Conservation (phyloP, 2,888 invertebrate genomes). For the Gortyna flavago region DNA sequence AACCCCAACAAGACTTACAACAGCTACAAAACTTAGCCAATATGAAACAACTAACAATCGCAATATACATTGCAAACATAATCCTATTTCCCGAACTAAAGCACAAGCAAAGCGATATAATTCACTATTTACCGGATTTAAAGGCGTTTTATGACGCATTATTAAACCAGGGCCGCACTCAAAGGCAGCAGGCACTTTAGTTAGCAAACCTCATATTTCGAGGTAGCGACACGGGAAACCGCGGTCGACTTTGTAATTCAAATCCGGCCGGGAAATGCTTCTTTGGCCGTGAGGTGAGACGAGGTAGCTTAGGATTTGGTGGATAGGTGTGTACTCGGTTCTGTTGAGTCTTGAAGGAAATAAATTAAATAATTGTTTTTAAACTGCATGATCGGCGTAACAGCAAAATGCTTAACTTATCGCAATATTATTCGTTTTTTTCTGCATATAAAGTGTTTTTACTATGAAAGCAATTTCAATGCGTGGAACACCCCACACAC, state of each 20-base stretch:
- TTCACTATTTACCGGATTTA: conserved; percentile 57
- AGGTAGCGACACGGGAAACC: conserved; percentile 76
- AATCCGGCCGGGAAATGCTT: conserved; percentile 74
- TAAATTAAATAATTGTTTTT: neutral
- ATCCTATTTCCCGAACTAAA: conserved; percentile 42
- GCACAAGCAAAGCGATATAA: conserved; percentile 36
- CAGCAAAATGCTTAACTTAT: neutral
- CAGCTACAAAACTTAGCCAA: conserved; percentile 13
- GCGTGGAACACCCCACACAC: no score
- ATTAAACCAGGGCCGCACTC: conserved; percentile 68
- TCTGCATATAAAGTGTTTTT: neutral
- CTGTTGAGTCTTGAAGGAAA: neutral
- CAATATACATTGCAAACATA: conserved; percentile 15
- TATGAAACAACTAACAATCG: conserved; percentile 28
- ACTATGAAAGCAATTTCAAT: neutral
- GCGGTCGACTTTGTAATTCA: conserved; percentile 87
- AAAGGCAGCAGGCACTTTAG: conserved; percentile 66
- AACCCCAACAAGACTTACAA: neutral
- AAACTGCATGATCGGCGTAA: neutral
- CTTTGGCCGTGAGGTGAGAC: conserved; percentile 10
- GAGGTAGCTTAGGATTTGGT: conserved; percentile 14
- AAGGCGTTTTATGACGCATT: conserved; percentile 62
- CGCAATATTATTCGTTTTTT: neutral
- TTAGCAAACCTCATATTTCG: conserved; percentile 67
- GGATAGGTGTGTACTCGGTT: no score